A percentile compares a stretch with the other conserved stretches of the same genome.
phyloP scores from a whole-genome alignment of 2,888 invertebrate species.

The Drymonia ruficornis region DNA sequence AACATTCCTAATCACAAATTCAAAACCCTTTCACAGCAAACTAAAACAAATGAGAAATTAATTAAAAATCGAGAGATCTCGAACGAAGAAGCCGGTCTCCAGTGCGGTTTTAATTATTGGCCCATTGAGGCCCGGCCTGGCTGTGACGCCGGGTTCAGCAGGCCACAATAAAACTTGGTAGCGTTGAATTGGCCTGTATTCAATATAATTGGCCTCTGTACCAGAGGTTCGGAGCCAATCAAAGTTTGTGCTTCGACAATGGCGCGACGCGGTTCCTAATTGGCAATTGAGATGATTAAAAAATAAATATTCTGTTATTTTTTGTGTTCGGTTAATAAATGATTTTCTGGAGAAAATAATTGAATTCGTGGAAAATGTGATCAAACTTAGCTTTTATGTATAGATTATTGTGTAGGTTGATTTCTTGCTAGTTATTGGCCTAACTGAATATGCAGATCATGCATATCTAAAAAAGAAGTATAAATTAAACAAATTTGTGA shows the following conservation, averaged over 20 bases:
- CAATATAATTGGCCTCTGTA: slow-evolving; percentile 77
- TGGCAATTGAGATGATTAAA: slow-evolving; percentile 66
- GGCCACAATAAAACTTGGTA: slow-evolving; percentile 72
- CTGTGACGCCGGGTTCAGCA: slow-evolving; percentile 67
- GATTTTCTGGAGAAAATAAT: not conserved
- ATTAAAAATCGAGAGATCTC: slow-evolving; percentile 70
- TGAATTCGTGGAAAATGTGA: not conserved
- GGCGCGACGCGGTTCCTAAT: slow-evolving; percentile 60
- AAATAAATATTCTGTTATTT: slow-evolving; percentile 24
- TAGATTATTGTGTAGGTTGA: no score
- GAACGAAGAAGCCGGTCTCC: slow-evolving; percentile 59
- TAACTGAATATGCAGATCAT: no score
- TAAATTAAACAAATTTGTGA: no score
- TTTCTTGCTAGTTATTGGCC: no score
- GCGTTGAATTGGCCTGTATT: slow-evolving; percentile 75
- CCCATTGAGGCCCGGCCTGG: slow-evolving; percentile 69
- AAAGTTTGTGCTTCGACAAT: slow-evolving; percentile 76
- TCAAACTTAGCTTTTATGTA: not conserved
- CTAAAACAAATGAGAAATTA: slow-evolving; percentile 68
- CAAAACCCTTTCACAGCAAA: slow-evolving; percentile 14
- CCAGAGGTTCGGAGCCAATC: slow-evolving; percentile 66
- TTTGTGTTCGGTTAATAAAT: not conserved
- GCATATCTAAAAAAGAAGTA: no score
- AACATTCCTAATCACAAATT: slow-evolving; percentile 3
- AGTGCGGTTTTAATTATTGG: slow-evolving; percentile 78